Evolutionary conservation across 2,113 vertebrate genomes (phyloP), one percentile per base, ranked within the genome.

Genomic region (Pao palembangensis): DNA sequence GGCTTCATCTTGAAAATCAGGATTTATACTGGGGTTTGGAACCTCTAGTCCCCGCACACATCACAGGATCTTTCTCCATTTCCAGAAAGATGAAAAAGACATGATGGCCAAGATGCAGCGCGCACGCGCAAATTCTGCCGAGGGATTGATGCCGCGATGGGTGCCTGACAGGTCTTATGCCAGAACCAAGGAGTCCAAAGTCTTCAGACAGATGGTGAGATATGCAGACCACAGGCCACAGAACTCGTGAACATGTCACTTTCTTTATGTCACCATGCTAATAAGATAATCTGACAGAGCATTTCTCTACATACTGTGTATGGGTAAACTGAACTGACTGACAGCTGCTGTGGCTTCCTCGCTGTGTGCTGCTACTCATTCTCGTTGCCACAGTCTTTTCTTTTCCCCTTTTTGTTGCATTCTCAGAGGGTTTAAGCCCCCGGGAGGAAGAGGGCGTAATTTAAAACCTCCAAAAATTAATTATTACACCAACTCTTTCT

Each of bases 181-280:
- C 85, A 91, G 95, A 71, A 93, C 92, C 83, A 98, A 98, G 90
- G 94, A 96, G 82, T 96, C 94, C 58, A 98, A 98, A 84, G 94
- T 95, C 58, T 96, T 96, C 87, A 91, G 95, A 71, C 94, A 96
- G 92, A 98, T 98, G 94, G 96, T 98, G 80, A 94, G 93, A 80
- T 88, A n/a, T 14, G 2, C 43, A 51, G 50, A 8, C 6, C 10
- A 3, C 5, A 11, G 6, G 34, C 34, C 34, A 38, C 34, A 12
- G 34, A 38, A 38, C 8, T 1, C 34, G 8, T 3, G 8, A 38
- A 38, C 34, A 38, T 38, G 34, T 38, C 34, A 38, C 34, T 38
- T 38, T 3, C 10, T 38, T 38, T 11, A 12, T 12, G 34, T 28
- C 25, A 2, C 8, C 10, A 12, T 38, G 34, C 34, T 38, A 38